phyloP scores from a whole-genome alignment of 2,797 vertebrate species.

The Acrocephalus scirpaceus region DNA sequence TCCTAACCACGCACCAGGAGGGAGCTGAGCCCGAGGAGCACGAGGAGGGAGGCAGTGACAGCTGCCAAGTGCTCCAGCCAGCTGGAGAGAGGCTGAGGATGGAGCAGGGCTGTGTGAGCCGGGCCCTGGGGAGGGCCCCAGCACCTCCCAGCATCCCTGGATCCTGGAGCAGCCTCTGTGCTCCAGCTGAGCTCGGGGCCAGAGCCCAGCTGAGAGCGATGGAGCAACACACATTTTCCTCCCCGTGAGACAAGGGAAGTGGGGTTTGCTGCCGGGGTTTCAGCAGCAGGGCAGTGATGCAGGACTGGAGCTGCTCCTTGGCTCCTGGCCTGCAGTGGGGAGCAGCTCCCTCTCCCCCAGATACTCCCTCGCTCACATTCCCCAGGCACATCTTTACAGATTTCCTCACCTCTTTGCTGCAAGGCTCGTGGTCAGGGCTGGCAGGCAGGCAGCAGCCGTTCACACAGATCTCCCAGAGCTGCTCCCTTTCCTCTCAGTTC shows the following conservation, averaged over 20 bases:
- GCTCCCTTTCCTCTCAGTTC: neutral
- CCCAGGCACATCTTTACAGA: neutral
- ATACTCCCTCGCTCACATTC: rapidly evolving
- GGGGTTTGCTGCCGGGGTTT: rapidly evolving
- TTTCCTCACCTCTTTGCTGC: neutral
- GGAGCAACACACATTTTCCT: neutral
- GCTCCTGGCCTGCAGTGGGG: rapidly evolving
- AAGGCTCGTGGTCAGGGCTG: neutral
- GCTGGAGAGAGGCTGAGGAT: neutral
- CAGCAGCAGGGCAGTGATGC: rapidly evolving
- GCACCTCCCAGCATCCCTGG: neutral
- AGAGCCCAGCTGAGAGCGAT: neutral
- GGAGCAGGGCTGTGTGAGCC: neutral
- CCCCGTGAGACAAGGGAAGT: rapidly evolving
- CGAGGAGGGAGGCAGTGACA: neutral
- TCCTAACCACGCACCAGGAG: neutral
- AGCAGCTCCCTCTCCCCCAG: neutral
- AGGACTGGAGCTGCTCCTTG: neutral
- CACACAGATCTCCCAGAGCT: neutral
- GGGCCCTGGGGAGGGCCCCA: neutral
- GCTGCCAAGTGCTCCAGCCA: neutral
- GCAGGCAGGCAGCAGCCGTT: neutral
- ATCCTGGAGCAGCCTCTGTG: neutral
- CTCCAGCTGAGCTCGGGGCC: neutral
- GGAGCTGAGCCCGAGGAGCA: rapidly evolving